Base-by-base conservation (phyloP, 2,888 invertebrate genomes). In the Philopedon plagiatum region DNA sequence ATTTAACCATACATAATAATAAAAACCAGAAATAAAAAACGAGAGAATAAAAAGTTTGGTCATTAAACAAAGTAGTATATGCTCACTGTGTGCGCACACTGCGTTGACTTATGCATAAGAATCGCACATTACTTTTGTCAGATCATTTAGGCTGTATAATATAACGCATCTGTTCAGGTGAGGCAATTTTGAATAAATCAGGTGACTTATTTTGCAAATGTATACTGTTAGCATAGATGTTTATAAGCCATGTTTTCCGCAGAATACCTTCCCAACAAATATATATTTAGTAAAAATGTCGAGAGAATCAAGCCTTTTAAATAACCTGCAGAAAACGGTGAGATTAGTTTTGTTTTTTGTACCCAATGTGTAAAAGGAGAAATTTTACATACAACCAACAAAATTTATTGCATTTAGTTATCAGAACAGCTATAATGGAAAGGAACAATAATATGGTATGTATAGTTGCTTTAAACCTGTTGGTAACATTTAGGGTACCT, bases 171-270 rank as follows among this genome's bases (percentile, higher is more conserved):
- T 54, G 67, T 70, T 44, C 77, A 77, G 77, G 77, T 77, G 77
- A 77, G 77, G 72, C 73, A 73, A 57, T 74, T 68, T 68, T 65
- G 26, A 58, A 71, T 71, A 58, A 26, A 54, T 54, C 58, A 57
- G 46, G 46, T 66, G 58, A 34, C 15, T 39, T 66, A 54, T 66
- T 70, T 67, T 57, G 69, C 32, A 57, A 37, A 46, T 58, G 37
- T 49, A 58, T 49, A 49, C 13, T 49, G 8, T 29, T 54, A 54
- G 29, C 23, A 15, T 54, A 60, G 70, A 75, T 78, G 71, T 78
- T 76, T 66, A 78, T 77, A 76, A 54, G 66, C 71, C 76, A 78
- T 82, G 77, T 82, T 81, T 82, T 82, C 77, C 81, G 76, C 82
- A 82, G 82, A 81, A 80, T 75, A 67, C 70, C 76, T 75, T 75